These are phyloP conservation scores for Karalla daura DNA, from an alignment of 2,797 vertebrate species.

Conservation along the genomic window DNA sequence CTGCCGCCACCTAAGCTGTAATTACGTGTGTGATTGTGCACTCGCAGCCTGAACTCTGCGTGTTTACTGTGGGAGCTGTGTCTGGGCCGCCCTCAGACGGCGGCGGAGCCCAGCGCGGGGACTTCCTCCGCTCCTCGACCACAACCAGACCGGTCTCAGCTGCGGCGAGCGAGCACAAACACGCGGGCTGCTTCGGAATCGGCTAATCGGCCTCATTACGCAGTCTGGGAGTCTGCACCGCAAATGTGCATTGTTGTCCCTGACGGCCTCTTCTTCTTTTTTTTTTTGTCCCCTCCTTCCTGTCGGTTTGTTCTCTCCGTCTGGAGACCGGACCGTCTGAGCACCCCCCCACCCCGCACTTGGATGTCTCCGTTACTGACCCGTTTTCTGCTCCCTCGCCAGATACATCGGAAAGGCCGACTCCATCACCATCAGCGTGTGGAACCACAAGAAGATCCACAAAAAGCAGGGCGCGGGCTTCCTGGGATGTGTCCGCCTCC, in stretches of 20 bases:
- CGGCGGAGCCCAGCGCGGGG: constrained; percentile 45
- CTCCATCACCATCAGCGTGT: constrained; percentile 98
- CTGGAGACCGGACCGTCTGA: too few relatives aligned
- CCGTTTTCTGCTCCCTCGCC: background rate
- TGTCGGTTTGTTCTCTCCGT: too few relatives aligned
- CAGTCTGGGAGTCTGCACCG: constrained; percentile 31
- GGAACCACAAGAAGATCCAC: constrained; percentile 99
- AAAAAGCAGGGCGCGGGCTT: constrained; percentile 99
- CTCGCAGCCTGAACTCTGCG: constrained; percentile 37
- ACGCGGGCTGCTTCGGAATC: constrained; percentile 40
- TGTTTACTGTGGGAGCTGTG: constrained; percentile 56
- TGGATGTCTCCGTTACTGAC: too few relatives aligned
- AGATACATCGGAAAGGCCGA: constrained; percentile 96
- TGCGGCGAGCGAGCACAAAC: constrained; percentile 33
- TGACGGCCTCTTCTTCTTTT: too few relatives aligned
- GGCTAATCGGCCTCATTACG: constrained; percentile 39
- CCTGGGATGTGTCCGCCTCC: constrained; percentile 95
- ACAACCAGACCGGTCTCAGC: constrained; percentile 61
- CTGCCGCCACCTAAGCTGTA: constrained; percentile 39
- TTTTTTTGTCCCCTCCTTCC: constrained; percentile 2
- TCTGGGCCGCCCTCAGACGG: constrained; percentile 61
- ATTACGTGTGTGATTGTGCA: constrained; percentile 54
- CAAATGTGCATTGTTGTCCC: constrained; percentile 40
- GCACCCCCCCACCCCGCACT: too few relatives aligned
- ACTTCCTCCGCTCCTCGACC: constrained; percentile 74